Conservation (phyloP, 2,113 vertebrate genomes). For the Drymodes brunneopygia region DNA sequence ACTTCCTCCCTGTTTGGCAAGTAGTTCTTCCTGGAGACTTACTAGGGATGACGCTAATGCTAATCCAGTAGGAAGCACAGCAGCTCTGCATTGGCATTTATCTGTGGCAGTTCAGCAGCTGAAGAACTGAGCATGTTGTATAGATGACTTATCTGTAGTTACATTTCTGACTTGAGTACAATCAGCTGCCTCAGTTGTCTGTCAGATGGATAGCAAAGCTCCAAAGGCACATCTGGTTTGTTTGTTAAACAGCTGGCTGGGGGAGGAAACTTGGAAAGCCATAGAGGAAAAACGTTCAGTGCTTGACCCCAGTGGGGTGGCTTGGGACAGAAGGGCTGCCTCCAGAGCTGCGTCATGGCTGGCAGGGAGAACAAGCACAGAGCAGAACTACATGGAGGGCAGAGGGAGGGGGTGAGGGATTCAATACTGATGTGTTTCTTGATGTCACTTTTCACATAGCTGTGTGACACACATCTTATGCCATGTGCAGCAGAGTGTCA, state of each 20-base stretch:
- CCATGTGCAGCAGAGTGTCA: neutral
- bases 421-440: fast-evolving
- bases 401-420: neutral
- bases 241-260: neutral
- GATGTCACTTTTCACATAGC: neutral
- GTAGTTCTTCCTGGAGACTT: neutral
- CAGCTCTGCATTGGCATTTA: neutral
- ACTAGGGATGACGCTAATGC: neutral
- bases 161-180: neutral
- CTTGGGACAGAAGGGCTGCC: neutral
- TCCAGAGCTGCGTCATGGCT: neutral
- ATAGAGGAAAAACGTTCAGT: fast-evolving
- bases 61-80: neutral
- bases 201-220: neutral
- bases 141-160: neutral
- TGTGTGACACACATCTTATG: fast-evolving
- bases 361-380: fast-evolving
- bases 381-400: neutral
- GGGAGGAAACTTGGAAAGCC: neutral
- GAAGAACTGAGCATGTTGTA: neutral
- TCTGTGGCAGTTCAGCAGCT: neutral
- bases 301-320: neutral
- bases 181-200: neutral
- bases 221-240: neutral
- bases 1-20: neutral